Conservation (phyloP, 1,140 invertebrate genomes). For the Dreissena polymorpha region DNA sequence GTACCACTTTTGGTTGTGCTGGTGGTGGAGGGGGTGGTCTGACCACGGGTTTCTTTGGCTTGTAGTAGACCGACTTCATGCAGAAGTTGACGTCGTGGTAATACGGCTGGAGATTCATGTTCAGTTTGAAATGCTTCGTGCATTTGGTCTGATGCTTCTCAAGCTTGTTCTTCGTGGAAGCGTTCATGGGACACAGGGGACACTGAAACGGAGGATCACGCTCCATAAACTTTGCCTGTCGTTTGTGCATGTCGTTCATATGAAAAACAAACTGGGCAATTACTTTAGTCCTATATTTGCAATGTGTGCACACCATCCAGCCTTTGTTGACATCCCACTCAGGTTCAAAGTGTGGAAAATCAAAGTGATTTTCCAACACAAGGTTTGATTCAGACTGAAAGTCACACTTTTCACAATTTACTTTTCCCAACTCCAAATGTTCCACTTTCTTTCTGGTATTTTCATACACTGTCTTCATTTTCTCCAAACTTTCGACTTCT, state of each 20-base stretch:
- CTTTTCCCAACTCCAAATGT: slow-evolving; percentile 88
- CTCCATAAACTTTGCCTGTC: slow-evolving; percentile 89
- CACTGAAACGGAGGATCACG: slow-evolving; percentile 95
- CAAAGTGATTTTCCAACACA: slow-evolving; percentile 93
- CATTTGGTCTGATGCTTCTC: slow-evolving; percentile 93
- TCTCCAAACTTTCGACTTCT: slow-evolving; percentile 90
- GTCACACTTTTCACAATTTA: slow-evolving; percentile 94
- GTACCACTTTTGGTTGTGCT: neutral
- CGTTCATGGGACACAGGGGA: slow-evolving; percentile 96
- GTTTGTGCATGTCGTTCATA: slow-evolving; percentile 93
- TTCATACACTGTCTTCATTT: slow-evolving; percentile 88
- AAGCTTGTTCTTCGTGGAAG: slow-evolving; percentile 96
- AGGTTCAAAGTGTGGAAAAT: slow-evolving; percentile 91
- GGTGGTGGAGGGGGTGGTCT: slow-evolving; percentile 18
- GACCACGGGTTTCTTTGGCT: slow-evolving; percentile 55
- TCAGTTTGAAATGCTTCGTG: slow-evolving; percentile 93
- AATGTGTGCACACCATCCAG: slow-evolving; percentile 87
- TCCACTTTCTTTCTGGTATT: slow-evolving; percentile 83
- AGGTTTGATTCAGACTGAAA: slow-evolving; percentile 95
- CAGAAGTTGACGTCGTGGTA: slow-evolving; percentile 73
- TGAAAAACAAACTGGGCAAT: slow-evolving; percentile 94
- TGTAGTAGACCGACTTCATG: slow-evolving; percentile 72
- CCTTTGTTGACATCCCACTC: slow-evolving; percentile 83
- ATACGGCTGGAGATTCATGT: slow-evolving; percentile 89
- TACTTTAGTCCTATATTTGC: slow-evolving; percentile 89